Conservation (phyloP, 2,113 vertebrate genomes). For the Alouatta palliata region DNA sequence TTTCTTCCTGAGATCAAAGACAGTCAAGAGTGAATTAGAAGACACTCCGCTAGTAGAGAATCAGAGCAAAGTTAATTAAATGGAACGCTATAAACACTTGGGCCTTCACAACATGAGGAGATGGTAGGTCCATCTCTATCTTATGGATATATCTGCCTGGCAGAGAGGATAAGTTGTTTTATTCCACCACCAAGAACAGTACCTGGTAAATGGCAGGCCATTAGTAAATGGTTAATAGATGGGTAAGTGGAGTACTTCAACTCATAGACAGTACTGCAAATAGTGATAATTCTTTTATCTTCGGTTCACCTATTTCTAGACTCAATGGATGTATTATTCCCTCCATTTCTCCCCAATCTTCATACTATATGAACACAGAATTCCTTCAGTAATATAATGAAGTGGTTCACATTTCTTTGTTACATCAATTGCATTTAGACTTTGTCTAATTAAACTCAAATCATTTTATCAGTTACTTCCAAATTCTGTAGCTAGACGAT, state of each 20-base stretch:
- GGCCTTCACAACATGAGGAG: not conserved
- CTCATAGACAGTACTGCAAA: not conserved
- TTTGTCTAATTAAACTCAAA: slow-evolving; percentile 65
- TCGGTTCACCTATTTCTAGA: not conserved
- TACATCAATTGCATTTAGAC: slow-evolving; percentile 13
- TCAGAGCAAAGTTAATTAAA: not conserved
- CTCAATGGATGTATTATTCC: not conserved
- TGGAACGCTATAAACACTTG: not conserved
- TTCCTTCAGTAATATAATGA: slow-evolving; percentile 48
- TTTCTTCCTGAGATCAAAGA: not conserved
- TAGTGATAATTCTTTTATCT: not conserved
- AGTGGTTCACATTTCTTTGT: slow-evolving; percentile 6
- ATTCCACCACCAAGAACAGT: not conserved
- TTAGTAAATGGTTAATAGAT: not conserved
- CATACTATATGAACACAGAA: not conserved
- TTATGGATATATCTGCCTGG: not conserved
- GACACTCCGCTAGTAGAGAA: not conserved
- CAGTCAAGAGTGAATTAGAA: not conserved
- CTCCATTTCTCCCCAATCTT: not conserved
- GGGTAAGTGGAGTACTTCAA: not conserved
- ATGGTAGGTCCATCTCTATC: not conserved
- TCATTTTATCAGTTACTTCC: slow-evolving; percentile 27
- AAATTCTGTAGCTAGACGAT: not conserved
- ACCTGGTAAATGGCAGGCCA: not conserved
- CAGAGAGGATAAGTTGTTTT: not conserved